Base-by-base conservation (phyloP, 2,797 vertebrate genomes). In the Lates japonicus region DNA sequence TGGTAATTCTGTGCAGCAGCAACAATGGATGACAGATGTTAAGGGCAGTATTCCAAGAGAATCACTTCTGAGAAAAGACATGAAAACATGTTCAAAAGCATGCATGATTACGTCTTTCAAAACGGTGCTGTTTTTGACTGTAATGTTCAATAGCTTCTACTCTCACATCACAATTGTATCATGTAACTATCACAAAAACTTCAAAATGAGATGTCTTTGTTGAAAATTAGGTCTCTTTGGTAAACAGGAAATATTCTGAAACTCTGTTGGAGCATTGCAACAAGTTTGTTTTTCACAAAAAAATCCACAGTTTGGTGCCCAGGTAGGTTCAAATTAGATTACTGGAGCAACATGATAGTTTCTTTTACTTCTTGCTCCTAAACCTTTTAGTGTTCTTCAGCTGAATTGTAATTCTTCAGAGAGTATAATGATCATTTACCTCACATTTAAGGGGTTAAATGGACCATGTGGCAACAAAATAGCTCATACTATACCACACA, bases 111-210 rank as follows among this genome's bases (percentile, higher is more conserved):
- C 13, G 10, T 37, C 31, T 46, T 7, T n/a, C 22, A 51, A 35
- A 20, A 52, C 17, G 1, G 58, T 31, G 62, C 3, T 39, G 14
- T 31, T 16, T 37, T 3, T 10, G 14, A 6, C 13, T 44, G 3
- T 12, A 19, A 33, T 2, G n/a, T 42, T 66, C 16, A 60, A 22
- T 7, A 25, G 41, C 19, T 66, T 67, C 52, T 80, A 59, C 66
- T 49, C 48, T 60, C n/a, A 37, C 10, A 6, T 52, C 22, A 22
- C 44, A 25, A 1, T 52, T 5, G 22, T 52, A 5, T 52, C 51
- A 52, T 22, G 16, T 6, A 46, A 46, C 44, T 17, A 17, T 46
- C 5, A 46, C 8, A 42, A 19, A 49, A 49, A 20, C 2, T 3
- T 19, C 17, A n/a, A 20, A 49, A 49, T 3, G 13, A 49, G 51